These are phyloP conservation scores for Heterotilapia buettikoferi DNA, from an alignment of 2,113 vertebrate species.

Conservation along the genomic window DNA sequence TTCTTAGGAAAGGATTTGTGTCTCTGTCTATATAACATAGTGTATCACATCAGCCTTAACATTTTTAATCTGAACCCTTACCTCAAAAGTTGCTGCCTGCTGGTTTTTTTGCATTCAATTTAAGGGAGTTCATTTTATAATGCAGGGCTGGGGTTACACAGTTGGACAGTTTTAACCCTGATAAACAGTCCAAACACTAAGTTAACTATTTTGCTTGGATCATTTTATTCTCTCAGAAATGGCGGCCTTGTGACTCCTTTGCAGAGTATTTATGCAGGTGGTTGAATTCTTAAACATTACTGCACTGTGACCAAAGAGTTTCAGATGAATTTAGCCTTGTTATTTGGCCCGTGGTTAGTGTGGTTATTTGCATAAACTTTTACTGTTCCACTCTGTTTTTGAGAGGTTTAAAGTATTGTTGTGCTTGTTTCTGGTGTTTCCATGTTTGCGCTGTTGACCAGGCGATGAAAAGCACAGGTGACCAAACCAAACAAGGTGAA, in stretches of 20 bases:
- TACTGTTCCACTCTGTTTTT: background rate
- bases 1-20: background rate
- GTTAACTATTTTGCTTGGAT: accelerated
- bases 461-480: background rate
- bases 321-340: background rate
- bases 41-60: background rate
- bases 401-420: background rate
- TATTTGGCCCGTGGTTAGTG: background rate
- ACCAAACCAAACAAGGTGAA: background rate
- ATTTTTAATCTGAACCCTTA: background rate
- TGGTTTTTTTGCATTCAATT: background rate
- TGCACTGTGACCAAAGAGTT: background rate
- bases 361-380: background rate
- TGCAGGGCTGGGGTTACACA: accelerated
- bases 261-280: background rate
- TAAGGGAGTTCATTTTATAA: accelerated
- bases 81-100: background rate
- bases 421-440: background rate
- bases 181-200: background rate
- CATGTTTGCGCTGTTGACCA: background rate
- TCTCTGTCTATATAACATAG: background rate
- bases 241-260: background rate
- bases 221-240: background rate
- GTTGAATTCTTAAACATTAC: background rate
- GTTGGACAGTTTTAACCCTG: background rate